Evolutionary conservation across 2,888 invertebrate species (phyloP).

Genomic region (Metalampra italica): DNA sequence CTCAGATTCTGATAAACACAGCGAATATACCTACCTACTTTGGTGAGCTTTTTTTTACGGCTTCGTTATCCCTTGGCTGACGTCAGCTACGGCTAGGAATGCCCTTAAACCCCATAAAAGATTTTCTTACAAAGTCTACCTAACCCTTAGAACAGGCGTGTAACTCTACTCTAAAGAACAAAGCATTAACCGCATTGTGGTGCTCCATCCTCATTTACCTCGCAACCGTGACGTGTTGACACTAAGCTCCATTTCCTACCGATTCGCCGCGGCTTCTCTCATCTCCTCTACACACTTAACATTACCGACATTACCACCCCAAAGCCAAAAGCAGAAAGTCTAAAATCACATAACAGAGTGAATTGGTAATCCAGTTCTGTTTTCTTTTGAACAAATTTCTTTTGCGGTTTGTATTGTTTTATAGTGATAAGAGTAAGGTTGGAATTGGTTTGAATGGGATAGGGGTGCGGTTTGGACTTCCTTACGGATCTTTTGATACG

Average conservation of each 20-base stretch:
- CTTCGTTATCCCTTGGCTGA: too few relatives aligned
- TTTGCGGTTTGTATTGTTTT: background rate
- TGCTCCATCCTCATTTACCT: constrained; percentile 41
- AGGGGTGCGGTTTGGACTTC: constrained; percentile 18
- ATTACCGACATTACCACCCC: constrained; percentile 14
- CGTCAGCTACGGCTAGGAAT: too few relatives aligned
- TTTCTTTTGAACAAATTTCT: background rate
- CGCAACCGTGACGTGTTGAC: constrained; percentile 69
- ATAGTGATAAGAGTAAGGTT: background rate
- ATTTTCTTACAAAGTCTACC: background rate
- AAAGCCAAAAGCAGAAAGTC: constrained; percentile 22
- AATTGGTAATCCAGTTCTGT: background rate
- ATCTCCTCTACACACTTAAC: constrained; percentile 38
- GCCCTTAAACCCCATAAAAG: too few relatives aligned
- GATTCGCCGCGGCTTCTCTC: constrained; percentile 60
- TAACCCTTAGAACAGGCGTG: constrained; percentile 34
- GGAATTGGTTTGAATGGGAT: constrained; percentile 10
- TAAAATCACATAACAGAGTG: constrained; percentile 16
- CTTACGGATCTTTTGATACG: constrained; percentile 55
- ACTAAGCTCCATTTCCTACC: constrained; percentile 71
- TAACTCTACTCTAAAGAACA: constrained; percentile 46
- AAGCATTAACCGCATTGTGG: constrained; percentile 37
- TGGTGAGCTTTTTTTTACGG: too few relatives aligned
- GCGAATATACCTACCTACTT: too few relatives aligned
- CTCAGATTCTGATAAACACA: too few relatives aligned